phyloP scores from a whole-genome alignment of 2,797 vertebrate species.

The Tiaroga cobitis region DNA sequence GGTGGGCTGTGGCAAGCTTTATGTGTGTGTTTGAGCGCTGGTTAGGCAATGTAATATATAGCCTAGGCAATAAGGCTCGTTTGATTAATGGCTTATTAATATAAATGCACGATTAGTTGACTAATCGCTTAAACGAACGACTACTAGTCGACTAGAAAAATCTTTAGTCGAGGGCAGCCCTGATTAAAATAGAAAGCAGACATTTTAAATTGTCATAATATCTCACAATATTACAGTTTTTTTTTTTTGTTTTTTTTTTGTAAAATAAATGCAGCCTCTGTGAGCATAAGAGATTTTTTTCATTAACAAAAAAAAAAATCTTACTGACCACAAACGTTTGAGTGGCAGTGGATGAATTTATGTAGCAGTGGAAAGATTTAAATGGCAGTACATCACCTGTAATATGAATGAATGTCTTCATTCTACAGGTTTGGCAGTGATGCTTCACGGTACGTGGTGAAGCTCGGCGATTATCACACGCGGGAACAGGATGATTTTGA shows the following conservation, averaged over 20 bases:
- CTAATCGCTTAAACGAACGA: too few species aligned
- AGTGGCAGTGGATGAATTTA: neutral
- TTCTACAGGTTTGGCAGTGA: constrained; percentile 82
- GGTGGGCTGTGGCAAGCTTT: too few species aligned
- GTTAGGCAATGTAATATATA: too few species aligned
- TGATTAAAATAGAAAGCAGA: too few species aligned
- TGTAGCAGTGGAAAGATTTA: neutral
- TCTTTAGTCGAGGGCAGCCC: too few species aligned
- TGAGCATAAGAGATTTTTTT: neutral
- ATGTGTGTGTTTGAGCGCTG: too few species aligned
- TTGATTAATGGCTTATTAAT: too few species aligned
- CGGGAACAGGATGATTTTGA: constrained; percentile 79
- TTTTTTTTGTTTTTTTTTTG: too few species aligned
- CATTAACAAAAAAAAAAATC: neutral
- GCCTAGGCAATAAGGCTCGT: too few species aligned
- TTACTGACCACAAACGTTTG: neutral
- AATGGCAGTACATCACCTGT: neutral
- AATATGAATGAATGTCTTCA: neutral
- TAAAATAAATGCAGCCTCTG: neutral
- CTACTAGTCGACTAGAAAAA: too few species aligned
- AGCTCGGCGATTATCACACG: constrained; percentile 82
- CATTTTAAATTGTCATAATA: neutral
- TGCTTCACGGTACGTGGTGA: constrained; percentile 80
- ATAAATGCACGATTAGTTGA: too few species aligned
- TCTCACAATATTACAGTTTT: neutral